These are phyloP conservation scores for Rhynchomys soricoides DNA, from an alignment of 2,113 vertebrate genomes.

Conservation along the genomic window DNA sequence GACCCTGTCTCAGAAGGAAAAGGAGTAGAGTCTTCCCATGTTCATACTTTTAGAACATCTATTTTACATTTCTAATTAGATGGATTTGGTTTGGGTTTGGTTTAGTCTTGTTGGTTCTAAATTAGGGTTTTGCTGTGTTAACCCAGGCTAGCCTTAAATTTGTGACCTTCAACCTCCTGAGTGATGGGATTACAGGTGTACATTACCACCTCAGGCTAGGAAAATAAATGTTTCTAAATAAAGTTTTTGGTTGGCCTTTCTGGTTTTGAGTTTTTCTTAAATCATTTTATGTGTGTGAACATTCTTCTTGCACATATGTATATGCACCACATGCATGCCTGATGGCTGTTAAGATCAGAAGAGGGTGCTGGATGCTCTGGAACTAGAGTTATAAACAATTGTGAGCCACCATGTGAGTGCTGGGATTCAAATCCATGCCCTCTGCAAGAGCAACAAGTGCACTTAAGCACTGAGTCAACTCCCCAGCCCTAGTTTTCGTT, in stretches of 20 bases:
- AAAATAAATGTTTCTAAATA: slow-evolving; percentile 9
- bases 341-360: neutral
- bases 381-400: neutral
- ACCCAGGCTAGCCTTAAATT: neutral
- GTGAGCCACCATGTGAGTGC: neutral
- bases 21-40: neutral
- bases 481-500: neutral
- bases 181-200: neutral
- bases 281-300: neutral
- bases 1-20: neutral
- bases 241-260: neutral
- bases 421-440: neutral
- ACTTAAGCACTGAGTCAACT: neutral
- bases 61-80: slow-evolving; percentile 12
- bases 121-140: neutral
- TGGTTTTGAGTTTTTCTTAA: neutral
- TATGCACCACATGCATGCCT: too few species aligned
- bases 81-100: neutral
- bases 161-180: neutral
- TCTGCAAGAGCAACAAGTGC: neutral
- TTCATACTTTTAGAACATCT: neutral
- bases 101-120: neutral
- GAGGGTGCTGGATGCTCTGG: too few species aligned
- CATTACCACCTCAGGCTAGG: too few species aligned
- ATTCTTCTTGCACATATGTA: neutral